A percentile compares a stretch with the other conserved stretches of the same genome.
phyloP scores from a whole-genome alignment of 2,888 invertebrate genomes.

The Urechis unicinctus region DNA sequence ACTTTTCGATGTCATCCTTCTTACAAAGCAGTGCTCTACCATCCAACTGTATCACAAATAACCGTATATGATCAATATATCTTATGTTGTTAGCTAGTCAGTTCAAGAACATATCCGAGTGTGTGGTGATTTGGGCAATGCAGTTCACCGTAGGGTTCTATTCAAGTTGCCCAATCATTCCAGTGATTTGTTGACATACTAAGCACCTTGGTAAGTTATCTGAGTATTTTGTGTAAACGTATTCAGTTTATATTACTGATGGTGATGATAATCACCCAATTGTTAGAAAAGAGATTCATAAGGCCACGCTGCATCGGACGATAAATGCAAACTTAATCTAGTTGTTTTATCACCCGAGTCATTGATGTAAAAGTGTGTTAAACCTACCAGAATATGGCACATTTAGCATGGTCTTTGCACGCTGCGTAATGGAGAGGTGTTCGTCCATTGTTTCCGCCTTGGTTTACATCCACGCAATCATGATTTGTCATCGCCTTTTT shows the following conservation, averaged over 20 bases:
- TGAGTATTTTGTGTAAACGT: too few relatives aligned
- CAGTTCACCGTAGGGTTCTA: too few relatives aligned
- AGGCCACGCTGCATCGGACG: background rate
- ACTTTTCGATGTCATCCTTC: conserved; percentile 81
- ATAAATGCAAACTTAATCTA: too few relatives aligned
- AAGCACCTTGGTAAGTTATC: too few relatives aligned
- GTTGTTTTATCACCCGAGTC: too few relatives aligned
- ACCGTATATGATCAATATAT: background rate
- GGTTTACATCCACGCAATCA: conserved; percentile 65
- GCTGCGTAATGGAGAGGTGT: conserved; percentile 80
- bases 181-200: too few relatives aligned
- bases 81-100: too few relatives aligned
- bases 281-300: too few relatives aligned
- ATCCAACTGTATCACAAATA: conserved; percentile 55
- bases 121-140: too few relatives aligned
- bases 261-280: background rate
- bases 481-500: conserved; percentile 28
- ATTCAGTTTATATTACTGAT: background rate
- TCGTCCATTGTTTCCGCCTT: conserved; percentile 72
- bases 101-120: too few relatives aligned
- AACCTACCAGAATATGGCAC: conserved; percentile 69
- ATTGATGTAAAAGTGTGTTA: too few relatives aligned
- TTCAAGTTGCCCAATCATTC: too few relatives aligned
- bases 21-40: conserved; percentile 70
- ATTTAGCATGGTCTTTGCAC: conserved; percentile 74